These are phyloP conservation scores for Macrotus californicus DNA, from an alignment of 2,113 vertebrate genomes.

Conservation along the genomic window DNA sequence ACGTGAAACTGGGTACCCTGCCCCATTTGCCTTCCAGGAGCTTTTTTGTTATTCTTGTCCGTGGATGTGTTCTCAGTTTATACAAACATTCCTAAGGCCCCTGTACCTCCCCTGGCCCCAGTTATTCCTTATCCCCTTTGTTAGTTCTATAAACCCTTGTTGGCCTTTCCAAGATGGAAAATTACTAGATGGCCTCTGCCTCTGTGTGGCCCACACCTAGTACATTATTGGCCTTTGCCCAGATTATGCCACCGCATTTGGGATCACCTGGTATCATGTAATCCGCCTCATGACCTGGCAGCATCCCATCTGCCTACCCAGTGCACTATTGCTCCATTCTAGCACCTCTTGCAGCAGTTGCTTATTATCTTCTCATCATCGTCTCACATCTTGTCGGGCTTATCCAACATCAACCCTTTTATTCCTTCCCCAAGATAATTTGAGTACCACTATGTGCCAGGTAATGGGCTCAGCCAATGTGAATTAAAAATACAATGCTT, in stretches of 20 bases:
- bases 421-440: not conserved
- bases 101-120: not conserved
- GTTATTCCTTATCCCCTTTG: not conserved
- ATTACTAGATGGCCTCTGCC: conserved; percentile 40
- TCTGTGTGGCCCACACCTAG: conserved; percentile 34
- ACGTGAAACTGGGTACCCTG: not conserved
- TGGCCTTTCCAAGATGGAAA: conserved; percentile 42
- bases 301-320: conserved; percentile 48
- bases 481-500: not conserved
- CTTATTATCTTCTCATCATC: not conserved
- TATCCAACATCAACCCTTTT: not conserved
- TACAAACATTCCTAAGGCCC: not conserved
- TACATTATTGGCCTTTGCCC: conserved; percentile 52
- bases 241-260: conserved; percentile 45
- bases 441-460: not conserved
- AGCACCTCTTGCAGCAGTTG: not conserved
- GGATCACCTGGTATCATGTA: conserved; percentile 53
- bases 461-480: not conserved
- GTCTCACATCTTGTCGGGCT: not conserved
- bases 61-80: not conserved
- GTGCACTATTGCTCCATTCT: conserved; percentile 51
- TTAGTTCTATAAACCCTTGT: not conserved
- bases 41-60: not conserved
- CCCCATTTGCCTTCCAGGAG: not conserved
- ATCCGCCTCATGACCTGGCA: conserved; percentile 49